phyloP scores from a whole-genome alignment of 2,797 vertebrate species.

The Sebastes kiyomatsui region DNA sequence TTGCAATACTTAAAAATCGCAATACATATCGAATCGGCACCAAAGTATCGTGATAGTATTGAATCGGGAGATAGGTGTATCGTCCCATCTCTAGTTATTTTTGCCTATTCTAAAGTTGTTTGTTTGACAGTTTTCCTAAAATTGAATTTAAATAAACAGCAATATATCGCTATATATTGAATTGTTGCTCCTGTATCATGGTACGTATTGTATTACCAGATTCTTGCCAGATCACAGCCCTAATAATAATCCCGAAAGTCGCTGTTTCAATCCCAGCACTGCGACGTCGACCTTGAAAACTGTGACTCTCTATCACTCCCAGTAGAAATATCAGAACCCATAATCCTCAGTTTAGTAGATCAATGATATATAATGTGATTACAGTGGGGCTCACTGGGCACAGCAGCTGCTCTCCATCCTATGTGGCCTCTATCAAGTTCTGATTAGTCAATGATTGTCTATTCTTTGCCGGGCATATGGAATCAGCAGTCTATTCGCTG shows the following conservation, averaged over 20 bases:
- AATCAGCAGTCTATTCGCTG: slow-evolving; percentile 77
- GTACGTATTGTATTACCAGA: too few species aligned
- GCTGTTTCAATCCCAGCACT: background rate
- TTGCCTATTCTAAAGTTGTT: too few species aligned
- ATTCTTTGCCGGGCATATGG: slow-evolving; percentile 76
- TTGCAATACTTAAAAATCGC: too few species aligned
- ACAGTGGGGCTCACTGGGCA: slow-evolving; percentile 52
- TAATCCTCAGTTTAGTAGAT: slow-evolving; percentile 69
- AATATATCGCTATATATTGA: too few species aligned
- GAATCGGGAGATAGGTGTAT: too few species aligned
- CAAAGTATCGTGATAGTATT: too few species aligned
- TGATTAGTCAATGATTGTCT: slow-evolving; percentile 81
- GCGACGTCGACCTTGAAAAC: slow-evolving; percentile 22
- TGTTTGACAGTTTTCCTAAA: too few species aligned
- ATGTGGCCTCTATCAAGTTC: slow-evolving; percentile 71
- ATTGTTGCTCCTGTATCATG: too few species aligned
- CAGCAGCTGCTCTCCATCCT: slow-evolving; percentile 69
- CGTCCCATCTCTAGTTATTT: too few species aligned
- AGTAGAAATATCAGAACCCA: slow-evolving; percentile 46
- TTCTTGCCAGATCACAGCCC: too few species aligned
- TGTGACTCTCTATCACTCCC: slow-evolving; percentile 25
- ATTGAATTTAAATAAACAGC: too few species aligned
- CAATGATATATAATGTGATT: slow-evolving; percentile 77
- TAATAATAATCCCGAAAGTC: background rate
- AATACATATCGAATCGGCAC: too few species aligned